Evolutionary conservation across 2,113 vertebrate genomes (phyloP), one percentile per base, ranked within the genome.

Genomic region (Brachionichthys hirsutus): DNA sequence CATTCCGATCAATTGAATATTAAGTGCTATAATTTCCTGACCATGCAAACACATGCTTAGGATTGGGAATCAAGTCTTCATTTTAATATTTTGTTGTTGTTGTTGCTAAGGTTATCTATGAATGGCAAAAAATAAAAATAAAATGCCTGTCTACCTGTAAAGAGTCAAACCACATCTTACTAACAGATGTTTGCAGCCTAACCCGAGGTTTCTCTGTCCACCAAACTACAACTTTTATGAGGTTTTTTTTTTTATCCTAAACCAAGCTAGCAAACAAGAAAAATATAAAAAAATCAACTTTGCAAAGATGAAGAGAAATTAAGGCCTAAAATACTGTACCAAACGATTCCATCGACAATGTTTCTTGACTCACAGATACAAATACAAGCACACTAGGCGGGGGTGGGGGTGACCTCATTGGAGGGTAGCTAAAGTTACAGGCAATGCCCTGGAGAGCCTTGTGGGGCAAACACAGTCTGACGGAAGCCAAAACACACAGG

Each of bases 31-130:
- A 67, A 83, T 84, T 84, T 85, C 80, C 85, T 85, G 79, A 88
- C 87, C 85, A 84, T 88, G 87, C 85, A 85, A 77, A 85, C 83
- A 84, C 85, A 88, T 87, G 83, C 85, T 87, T 78, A 48, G 53
- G 72, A 78, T 81, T 70, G 68, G 60, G 75, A 82, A 48, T 86
- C 73, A 82, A 74, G 62, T 78, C 54, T 36, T 78, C 62, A 71
- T 72, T 40, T 62, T 76, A 20, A 55, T 51, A 34, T 4, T 54
- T 76, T n/a, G n/a, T 64, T 75, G 55, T 19, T 80, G 47, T 66
- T 52, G 38, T 60, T 63, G 45, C 42, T 67, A 41, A 43, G 1
- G 54, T 59, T 63, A 20, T 18, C 62, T 69, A 19, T 12, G 17
- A 45, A 62, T 54, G n/a, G 70, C 40, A 71, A 22, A 47, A 22